Evolutionary conservation across 2,113 vertebrate genomes (phyloP).

Genomic region (Pandion haliaetus): DNA sequence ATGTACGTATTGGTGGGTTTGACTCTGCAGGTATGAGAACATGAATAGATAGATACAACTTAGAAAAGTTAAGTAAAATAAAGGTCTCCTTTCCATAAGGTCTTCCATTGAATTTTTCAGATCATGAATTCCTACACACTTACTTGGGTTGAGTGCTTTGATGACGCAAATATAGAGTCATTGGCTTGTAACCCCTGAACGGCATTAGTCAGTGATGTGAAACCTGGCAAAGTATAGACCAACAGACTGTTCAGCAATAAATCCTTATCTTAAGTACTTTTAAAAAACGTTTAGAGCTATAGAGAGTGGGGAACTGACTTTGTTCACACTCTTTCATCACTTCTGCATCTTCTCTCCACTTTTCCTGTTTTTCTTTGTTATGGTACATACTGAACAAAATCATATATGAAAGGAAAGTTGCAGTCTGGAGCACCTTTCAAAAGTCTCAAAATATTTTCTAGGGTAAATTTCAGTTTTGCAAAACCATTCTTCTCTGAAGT

Average conservation of each 20-base stretch:
- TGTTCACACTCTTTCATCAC: neutral
- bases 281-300: neutral
- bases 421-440: too few relatives aligned
- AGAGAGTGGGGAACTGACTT: neutral
- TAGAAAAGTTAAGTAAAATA: neutral
- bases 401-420: accelerated
- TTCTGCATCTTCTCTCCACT: neutral
- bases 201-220: neutral
- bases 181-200: neutral
- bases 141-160: neutral
- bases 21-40: neutral
- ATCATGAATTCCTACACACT: neutral
- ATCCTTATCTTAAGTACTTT: neutral
- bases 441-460: neutral
- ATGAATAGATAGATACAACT: accelerated
- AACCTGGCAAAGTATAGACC: neutral
- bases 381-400: accelerated
- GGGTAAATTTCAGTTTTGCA: neutral
- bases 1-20: accelerated
- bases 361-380: neutral
- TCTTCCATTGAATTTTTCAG: neutral
- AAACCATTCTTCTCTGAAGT: neutral
- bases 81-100: accelerated
- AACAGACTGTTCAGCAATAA: neutral
- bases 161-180: slow-evolving; percentile 23